These are phyloP conservation scores for Anthonomus grandis DNA, from an alignment of 1,140 invertebrate genomes.

Conservation along the genomic window DNA sequence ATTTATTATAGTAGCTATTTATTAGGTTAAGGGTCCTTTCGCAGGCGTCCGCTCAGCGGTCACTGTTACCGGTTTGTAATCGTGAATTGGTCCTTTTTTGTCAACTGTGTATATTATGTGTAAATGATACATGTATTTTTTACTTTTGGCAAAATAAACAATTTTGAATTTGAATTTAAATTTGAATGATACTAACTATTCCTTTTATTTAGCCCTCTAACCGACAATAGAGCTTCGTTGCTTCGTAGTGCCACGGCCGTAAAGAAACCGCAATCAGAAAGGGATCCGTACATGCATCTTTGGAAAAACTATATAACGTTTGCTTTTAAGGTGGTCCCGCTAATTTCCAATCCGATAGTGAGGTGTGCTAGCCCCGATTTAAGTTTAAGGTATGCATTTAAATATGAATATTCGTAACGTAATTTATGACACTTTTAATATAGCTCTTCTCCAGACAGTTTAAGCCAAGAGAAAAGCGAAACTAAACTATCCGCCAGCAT, in stretches of 20 bases:
- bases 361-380: constrained; percentile 91
- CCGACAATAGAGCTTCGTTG: constrained; percentile 92
- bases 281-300: constrained; percentile 87
- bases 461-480: constrained; percentile 71
- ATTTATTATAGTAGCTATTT: too few relatives aligned
- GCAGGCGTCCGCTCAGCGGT: too few relatives aligned
- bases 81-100: too few relatives aligned
- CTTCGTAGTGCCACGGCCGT: constrained; percentile 72
- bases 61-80: too few relatives aligned
- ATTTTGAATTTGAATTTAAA: too few relatives aligned
- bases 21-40: too few relatives aligned
- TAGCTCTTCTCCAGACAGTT: constrained; percentile 82
- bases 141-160: too few relatives aligned
- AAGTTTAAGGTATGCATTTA: constrained; percentile 69
- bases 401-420: background rate
- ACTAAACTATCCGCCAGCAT: constrained; percentile 58
- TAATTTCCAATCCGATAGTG: constrained; percentile 75
- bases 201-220: constrained; percentile 77
- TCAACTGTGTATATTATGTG: too few relatives aligned
- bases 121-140: too few relatives aligned
- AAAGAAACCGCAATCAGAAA: constrained; percentile 83
- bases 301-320: constrained; percentile 97
- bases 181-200: background rate
- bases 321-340: constrained; percentile 89
- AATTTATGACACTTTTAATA: background rate